phyloP scores from a whole-genome alignment of 2,797 vertebrate species.

The Chrosomus eos region DNA sequence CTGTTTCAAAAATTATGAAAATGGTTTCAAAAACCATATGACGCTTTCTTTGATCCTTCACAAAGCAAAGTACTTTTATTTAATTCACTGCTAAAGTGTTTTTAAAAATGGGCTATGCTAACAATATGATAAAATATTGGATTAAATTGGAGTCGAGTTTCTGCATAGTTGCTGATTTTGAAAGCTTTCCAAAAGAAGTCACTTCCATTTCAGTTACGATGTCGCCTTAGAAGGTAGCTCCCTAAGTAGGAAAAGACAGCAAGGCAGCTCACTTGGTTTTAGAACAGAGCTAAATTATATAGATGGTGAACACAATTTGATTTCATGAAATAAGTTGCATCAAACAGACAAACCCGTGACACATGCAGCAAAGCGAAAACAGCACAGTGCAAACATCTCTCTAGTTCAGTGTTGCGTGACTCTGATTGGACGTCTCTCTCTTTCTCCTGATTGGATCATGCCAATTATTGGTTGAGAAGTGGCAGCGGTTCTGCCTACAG shows the following conservation, averaged over 20 bases:
- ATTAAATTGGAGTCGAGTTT: background rate
- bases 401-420: conserved; percentile 62
- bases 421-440: conserved; percentile 68
- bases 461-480: conserved; percentile 61
- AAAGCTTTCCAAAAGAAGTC: background rate
- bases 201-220: background rate
- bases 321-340: background rate
- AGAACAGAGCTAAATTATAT: background rate
- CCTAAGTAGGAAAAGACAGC: background rate
- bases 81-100: background rate
- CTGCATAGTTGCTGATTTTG: too few species aligned
- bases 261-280: conserved; percentile 3
- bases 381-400: conserved; percentile 17
- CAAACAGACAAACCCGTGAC: conserved; percentile 31
- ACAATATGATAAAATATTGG: too few species aligned
- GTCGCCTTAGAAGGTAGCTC: background rate
- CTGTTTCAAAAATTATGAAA: too few species aligned
- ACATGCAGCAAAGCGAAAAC: conserved; percentile 43
- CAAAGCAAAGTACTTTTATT: background rate
- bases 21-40: too few species aligned
- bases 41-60: background rate
- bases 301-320: conserved; percentile 18
- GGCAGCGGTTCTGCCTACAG: conserved; percentile 59
- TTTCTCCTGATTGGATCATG: conserved; percentile 74
- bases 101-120: background rate